Evolutionary conservation across 2,888 invertebrate species (phyloP), one percentile per base, ranked within the genome.

Genomic region (Buathra laborator): DNA sequence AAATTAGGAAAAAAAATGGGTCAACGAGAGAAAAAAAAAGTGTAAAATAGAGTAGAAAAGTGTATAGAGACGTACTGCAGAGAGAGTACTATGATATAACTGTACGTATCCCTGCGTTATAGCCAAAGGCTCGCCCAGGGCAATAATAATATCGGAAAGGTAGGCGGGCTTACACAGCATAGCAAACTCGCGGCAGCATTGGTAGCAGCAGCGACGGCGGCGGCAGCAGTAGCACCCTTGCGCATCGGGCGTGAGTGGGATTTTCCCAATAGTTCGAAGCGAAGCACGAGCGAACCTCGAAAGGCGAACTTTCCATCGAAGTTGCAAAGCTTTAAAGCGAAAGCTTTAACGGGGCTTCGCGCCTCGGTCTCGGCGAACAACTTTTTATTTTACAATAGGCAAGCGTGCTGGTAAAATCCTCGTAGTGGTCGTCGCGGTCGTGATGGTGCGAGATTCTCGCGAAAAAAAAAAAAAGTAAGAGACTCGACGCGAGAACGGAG

Each of bases 201-300:
- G 37, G 37, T 37, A 70, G 74, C 64, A 70, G 70, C 37, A 66
- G 72, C 74, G 74, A 68, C 68, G 29, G 71, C 71, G 53, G 62
- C 74, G 79, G 74, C 68, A 43, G 71, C 71, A 59, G 62, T 43
- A 46, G 37, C 72, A 53, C 29, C 66, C 71, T 48, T 74, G 71
- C 81, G 66, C 71, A 75, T 79, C 71, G 76, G 48, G 48, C 64
- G 32, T 51, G 79, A 68, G 64, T 46, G 53, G 89, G 89, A 83
- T 90, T 92, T 91, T 90, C 77, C 89, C 92, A 86, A 92, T 92
- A 92, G 91, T 92, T 92, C 89, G 89, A 91, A 90, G 87, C 83
- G 86, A 77, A 66, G 79, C 62, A 29, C 74, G 66, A 70, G 78
- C 75, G 78, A 70, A 68, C 46, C 68, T 43, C 67, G 77, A 75